Conservation (phyloP, 2,888 invertebrate species). For the Lithodes maja region DNA sequence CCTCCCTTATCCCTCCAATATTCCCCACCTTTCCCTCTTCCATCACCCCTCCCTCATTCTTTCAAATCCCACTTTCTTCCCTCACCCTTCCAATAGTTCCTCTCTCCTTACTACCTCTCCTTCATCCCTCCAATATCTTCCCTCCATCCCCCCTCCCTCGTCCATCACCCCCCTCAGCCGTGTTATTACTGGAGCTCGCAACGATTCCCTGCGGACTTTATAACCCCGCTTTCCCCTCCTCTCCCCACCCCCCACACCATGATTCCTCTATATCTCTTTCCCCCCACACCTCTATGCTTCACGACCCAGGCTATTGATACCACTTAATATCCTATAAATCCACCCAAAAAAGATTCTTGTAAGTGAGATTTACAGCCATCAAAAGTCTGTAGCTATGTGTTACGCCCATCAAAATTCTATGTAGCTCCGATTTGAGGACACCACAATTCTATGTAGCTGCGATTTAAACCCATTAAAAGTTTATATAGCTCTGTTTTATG, state of each 20-base stretch:
- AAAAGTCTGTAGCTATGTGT: too few species aligned
- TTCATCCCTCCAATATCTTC: neutral
- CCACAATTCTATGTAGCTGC: neutral
- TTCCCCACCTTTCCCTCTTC: neutral
- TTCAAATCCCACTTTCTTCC: too few species aligned
- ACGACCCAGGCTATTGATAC: neutral
- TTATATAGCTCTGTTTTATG: too few species aligned
- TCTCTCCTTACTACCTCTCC: neutral
- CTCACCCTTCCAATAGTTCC: neutral
- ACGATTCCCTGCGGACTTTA: slow-evolving; percentile 15
- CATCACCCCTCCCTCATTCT: neutral
- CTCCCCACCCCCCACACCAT: too few species aligned
- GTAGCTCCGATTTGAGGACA: neutral
- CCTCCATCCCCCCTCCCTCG: neutral
- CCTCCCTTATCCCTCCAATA: neutral
- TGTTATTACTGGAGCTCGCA: slow-evolving; percentile 6
- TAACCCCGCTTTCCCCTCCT: neutral
- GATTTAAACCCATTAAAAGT: too few species aligned
- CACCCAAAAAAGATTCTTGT: neutral
- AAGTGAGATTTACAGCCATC: neutral
- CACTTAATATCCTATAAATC: slow-evolving; percentile 5
- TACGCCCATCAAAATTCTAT: slow-evolving; percentile 11
- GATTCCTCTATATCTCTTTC: too few species aligned
- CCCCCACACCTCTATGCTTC: too few species aligned
- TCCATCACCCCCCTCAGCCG: slow-evolving; percentile 19